Evolutionary conservation across 2,888 invertebrate species (phyloP), one percentile per base, ranked within the genome.

Genomic region (Balanococcus diminutus): DNA sequence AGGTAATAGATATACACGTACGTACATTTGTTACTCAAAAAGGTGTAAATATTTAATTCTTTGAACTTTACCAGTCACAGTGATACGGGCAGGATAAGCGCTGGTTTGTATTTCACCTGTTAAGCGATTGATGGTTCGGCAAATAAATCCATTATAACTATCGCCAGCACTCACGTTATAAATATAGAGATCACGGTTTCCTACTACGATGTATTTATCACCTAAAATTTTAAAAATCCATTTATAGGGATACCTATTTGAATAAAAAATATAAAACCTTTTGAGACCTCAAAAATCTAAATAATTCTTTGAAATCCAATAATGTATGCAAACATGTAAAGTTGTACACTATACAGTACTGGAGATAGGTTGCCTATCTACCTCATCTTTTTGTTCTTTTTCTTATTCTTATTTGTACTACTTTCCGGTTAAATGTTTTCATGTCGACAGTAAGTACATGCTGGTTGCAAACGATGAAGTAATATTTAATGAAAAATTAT

Each of bases 101-200:
- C 95, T 95, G 88, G 92, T 91, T 90, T 94, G 93, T 87, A 92
- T 91, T 89, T 92, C 92, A 88, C 92, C 95, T 87, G 96, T 96
- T 88, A 96, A 91, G 88, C 94, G 93, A 91, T 96, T 95, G 87
- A 94, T 92, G 25, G 96, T 95, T 86, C 95, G 92, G 90, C 96
- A 97, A 87, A 94, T 93, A 91, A 95, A 96, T 88, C 93, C 93
- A 89, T 93, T 94, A 91, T 94, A 94, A 86, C 94, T 94, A 91
- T 96, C 96, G 88, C 93, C 92, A 84, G 94, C 92, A 87, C 94
- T 94, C 87, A 95, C 95, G 88, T 94, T 93, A 90, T 94, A 94
- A 90, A 96, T 94, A 91, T 96, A 95, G 88, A 97, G 91, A 88
- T 96, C 95, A 19, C 96, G 96, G 89, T 94, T 95, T 88, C 94